These are phyloP conservation scores for Drosophila bocki DNA, from an alignment of 1,140 invertebrate species.

Conservation along the genomic window DNA sequence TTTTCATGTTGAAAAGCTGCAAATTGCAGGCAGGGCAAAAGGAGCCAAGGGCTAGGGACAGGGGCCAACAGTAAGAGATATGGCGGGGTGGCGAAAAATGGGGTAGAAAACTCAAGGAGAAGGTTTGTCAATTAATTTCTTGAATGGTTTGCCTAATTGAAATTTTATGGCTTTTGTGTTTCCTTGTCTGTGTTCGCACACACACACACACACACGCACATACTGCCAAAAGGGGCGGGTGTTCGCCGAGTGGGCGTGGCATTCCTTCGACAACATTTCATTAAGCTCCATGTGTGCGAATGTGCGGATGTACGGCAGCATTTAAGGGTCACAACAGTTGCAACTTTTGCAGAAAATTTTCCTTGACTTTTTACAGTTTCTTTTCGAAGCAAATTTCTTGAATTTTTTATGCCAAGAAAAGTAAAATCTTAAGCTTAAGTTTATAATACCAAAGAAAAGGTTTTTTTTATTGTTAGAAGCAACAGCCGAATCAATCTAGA, in stretches of 20 bases:
- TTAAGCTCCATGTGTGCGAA: conserved; percentile 22
- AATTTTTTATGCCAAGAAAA: background rate
- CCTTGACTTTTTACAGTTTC: background rate
- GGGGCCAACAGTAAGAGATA: conserved; percentile 23
- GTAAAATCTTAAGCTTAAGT: background rate
- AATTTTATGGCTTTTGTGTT: conserved; percentile 76
- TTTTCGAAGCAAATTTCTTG: background rate
- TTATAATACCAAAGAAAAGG: background rate
- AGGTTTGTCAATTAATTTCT: conserved; percentile 81
- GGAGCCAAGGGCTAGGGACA: background rate
- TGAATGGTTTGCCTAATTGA: conserved; percentile 82
- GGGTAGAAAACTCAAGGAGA: conserved; percentile 56
- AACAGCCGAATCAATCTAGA: background rate
- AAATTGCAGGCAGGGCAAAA: conserved; percentile 55
- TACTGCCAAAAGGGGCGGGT: background rate
- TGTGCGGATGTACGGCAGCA: conserved; percentile 1
- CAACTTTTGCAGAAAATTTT: conserved; percentile 18
- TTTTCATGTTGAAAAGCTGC: conserved; percentile 82
- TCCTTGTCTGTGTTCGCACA: conserved; percentile 49
- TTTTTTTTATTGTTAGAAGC: background rate
- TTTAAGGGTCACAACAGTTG: conserved; percentile 29
- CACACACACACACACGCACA: conserved; percentile 1
- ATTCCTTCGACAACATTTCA: conserved; percentile 52
- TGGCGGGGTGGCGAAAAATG: conserved; percentile 8
- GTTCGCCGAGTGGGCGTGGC: conserved; percentile 28